Evolutionary conservation across 2,888 invertebrate species (phyloP).

Genomic region (Harpalus rufipes): DNA sequence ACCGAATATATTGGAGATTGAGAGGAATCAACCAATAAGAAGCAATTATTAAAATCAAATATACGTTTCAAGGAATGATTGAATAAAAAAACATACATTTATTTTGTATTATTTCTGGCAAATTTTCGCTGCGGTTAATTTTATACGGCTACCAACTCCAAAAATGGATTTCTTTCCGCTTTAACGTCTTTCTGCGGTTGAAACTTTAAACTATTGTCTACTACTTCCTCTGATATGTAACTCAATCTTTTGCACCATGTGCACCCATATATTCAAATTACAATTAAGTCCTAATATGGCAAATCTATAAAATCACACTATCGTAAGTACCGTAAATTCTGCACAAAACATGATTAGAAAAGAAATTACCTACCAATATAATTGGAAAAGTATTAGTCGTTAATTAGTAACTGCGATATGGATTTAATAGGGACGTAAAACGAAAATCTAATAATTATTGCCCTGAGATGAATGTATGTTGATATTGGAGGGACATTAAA

Average conservation of each 20-base stretch:
- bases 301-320: neutral
- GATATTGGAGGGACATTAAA: neutral
- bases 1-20: too few species aligned
- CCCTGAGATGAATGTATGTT: neutral
- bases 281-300: neutral
- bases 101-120: too few species aligned
- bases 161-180: neutral
- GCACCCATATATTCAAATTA: constrained; percentile 9
- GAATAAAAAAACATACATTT: too few species aligned
- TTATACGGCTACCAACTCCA: neutral
- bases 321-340: neutral
- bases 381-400: constrained; percentile 14
- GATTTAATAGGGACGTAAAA: constrained; percentile 33
- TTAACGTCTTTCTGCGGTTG: constrained; percentile 28
- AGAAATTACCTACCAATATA: constrained; percentile 21
- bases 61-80: too few species aligned
- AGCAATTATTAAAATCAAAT: too few species aligned
- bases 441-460: constrained; percentile 42
- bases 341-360: constrained; percentile 10
- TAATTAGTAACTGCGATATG: constrained; percentile 21
- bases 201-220: constrained; percentile 1
- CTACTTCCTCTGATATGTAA: constrained; percentile 26
- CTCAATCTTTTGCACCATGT: constrained; percentile 32
- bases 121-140: neutral
- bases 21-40: too few species aligned